These are phyloP conservation scores for Cryptoblepharus egeriae DNA, from an alignment of 2,797 vertebrate species.

Conservation along the genomic window DNA sequence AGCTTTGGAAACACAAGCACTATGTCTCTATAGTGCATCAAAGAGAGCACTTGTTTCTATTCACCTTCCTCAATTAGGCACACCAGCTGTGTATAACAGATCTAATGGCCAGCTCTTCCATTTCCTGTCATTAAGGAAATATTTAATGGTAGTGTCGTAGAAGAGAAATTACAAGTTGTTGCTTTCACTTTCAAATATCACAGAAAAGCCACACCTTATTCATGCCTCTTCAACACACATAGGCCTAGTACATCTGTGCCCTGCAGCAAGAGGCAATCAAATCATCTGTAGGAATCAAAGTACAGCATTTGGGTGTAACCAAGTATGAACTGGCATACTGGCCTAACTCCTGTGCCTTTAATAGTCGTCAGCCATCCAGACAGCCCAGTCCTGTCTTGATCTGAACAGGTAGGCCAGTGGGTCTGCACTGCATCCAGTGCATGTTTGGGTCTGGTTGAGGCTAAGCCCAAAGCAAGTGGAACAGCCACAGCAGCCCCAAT, in stretches of 20 bases:
- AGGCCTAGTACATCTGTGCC: background rate
- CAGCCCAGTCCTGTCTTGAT: too few relatives aligned
- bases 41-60: background rate
- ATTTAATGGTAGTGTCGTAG: background rate
- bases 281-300: background rate
- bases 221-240: too few relatives aligned
- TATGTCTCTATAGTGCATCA: background rate
- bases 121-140: conserved; percentile 10
- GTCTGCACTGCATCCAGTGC: too few relatives aligned
- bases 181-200: conserved; percentile 12
- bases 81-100: background rate
- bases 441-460: too few relatives aligned
- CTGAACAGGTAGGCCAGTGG: too few relatives aligned
- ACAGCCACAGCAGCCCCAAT: too few relatives aligned
- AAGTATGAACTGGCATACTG: background rate
- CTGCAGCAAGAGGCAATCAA: background rate
- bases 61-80: background rate
- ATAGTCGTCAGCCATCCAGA: background rate
- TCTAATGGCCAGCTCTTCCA: background rate
- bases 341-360: background rate
- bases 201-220: background rate
- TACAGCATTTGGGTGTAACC: background rate
- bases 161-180: background rate
- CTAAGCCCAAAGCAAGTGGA: too few relatives aligned
- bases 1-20: background rate